Evolutionary conservation across 2,113 vertebrate genomes (phyloP), one percentile per base, ranked within the genome.

Genomic region (Neodontobutis hainanensis): DNA sequence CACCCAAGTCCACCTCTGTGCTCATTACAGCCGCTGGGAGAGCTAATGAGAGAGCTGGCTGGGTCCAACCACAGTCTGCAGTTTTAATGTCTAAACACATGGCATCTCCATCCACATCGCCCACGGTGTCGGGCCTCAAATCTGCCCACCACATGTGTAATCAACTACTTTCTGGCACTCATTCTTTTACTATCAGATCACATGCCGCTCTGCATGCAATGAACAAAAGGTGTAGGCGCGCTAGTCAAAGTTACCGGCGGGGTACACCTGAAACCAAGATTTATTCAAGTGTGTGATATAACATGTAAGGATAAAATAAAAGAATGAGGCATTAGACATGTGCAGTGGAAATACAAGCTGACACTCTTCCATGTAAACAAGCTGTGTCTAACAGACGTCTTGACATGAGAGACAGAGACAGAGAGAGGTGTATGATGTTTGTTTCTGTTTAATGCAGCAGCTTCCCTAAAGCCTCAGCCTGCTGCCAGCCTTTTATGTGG

Each of bases 401-500:
- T 49, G 74, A 77, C 86, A 83, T 80, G 56, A 27, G 19, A 27
- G 19, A 81, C 71, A 80, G 81, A 82, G 72, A 77, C 78, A 77
- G 61, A 70, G 76, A 62, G 79, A 69, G 60, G 73, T 61, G 82
- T 81, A 81, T 77, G 84, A 81, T 89, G 84, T 87, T 86, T 88
- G 70, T 85, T 88, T 75, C 80, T 80, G 83, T 80, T 88, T 85
- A 75, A 80, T 80, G 85, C 84, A 50, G 77, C 81, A 53, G 77
- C 85, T 85, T 90, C 82, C 84, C 84, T 79, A 76, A 86, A 92
- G 84, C 85, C 78, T 79, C 81, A 70, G 82, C 77, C 78, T 77
- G 65, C 81, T 88, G 87, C 87, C 88, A 90, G 85, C 82, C 88
- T 86, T 91, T 91, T 80, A 90, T 90, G 88, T 92, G 87, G 88